Conservation (phyloP, 2,797 vertebrate genomes). For the Pogonophryne albipinna region DNA sequence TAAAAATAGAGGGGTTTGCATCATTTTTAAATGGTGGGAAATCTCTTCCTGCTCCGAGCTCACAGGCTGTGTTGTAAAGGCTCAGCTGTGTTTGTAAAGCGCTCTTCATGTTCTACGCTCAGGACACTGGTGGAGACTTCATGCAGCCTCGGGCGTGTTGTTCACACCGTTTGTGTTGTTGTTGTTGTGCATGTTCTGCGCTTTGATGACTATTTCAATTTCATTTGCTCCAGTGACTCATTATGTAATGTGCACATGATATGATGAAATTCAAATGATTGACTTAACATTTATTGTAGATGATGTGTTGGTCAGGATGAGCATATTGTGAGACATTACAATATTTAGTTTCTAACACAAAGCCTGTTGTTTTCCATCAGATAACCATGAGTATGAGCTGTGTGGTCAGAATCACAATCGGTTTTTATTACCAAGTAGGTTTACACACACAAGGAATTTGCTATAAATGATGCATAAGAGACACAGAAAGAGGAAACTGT, state of each 20-base stretch:
- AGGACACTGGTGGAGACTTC: constrained; percentile 1
- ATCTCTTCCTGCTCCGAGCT: constrained; percentile 13
- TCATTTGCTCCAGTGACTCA: constrained; percentile 24
- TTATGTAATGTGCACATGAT: constrained; percentile 8
- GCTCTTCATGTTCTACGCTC: constrained; percentile 14
- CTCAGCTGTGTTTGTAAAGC: constrained; percentile 40
- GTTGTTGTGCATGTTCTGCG: constrained; percentile 16
- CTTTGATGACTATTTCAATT: constrained; percentile 37
- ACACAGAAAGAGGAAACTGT: too few relatives aligned
- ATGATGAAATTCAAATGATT: constrained; percentile 9
- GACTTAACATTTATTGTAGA: constrained; percentile 3
- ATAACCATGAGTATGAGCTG: not conserved
- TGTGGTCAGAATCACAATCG: too few relatives aligned
- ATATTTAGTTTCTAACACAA: not conserved
- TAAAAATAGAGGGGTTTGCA: constrained; percentile 35
- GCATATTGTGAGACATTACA: not conserved
- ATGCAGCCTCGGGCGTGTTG: constrained; percentile 17
- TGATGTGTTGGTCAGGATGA: constrained; percentile 6
- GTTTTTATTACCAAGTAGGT: too few relatives aligned
- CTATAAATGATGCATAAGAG: too few relatives aligned
- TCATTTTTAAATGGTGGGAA: constrained; percentile 16
- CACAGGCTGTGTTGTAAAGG: constrained; percentile 7
- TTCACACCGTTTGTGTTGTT: not conserved
- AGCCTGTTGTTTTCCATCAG: not conserved
- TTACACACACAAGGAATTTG: too few relatives aligned